Percentiles rank a stretch among this genome's conserved stretches.
These are phyloP conservation scores for Julus scanicus DNA, from an alignment of 2,888 invertebrate genomes.

Conservation along the genomic window DNA sequence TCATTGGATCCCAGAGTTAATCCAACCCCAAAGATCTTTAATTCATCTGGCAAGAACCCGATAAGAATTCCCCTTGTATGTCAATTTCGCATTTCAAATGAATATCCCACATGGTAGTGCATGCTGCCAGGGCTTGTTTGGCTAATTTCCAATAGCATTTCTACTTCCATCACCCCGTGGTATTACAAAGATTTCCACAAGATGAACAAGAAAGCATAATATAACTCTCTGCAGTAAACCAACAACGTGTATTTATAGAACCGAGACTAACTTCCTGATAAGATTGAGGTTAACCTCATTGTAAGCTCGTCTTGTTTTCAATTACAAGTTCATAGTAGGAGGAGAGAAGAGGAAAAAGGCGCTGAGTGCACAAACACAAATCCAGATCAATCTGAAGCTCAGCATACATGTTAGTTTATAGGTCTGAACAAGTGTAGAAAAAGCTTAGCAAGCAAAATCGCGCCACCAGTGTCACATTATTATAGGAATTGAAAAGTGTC, in stretches of 20 bases:
- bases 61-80: not conserved
- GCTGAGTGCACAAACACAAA: not conserved
- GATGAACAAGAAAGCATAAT: constrained; percentile 11
- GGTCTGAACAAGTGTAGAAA: not conserved
- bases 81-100: not conserved
- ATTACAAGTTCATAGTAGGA: constrained; percentile 10
- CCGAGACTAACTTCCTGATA: not conserved
- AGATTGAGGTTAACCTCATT: constrained; percentile 19
- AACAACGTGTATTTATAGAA: not conserved
- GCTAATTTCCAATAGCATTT: not conserved
- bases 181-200: constrained; percentile 11
- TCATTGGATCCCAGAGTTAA: not conserved
- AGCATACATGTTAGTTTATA: not conserved
- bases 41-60: not conserved
- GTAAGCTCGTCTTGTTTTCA: constrained; percentile 10
- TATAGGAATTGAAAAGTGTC: not conserved
- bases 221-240: not conserved
- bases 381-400: not conserved
- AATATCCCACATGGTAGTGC: not conserved
- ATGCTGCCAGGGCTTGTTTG: not conserved
- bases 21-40: not conserved
- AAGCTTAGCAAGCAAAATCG: not conserved
- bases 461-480: not conserved
- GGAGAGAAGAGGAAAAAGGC: not conserved
- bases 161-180: not conserved